A percentile compares a stretch with the other conserved stretches of the same genome.
phyloP scores from a whole-genome alignment of 2,113 vertebrate species.

The Oenanthe melanoleuca region DNA sequence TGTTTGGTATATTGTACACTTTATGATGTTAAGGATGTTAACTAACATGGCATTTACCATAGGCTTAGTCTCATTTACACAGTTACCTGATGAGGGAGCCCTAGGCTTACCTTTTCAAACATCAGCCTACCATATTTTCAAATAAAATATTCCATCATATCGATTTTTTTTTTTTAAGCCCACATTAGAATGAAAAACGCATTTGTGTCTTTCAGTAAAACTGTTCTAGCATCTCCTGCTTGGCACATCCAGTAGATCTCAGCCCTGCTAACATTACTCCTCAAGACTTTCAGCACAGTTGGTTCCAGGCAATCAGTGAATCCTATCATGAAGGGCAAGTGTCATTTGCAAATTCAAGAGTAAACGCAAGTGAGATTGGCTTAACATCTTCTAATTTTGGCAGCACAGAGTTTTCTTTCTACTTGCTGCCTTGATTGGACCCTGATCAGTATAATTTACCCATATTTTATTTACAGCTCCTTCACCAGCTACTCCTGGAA shows the following conservation, averaged over 20 bases:
- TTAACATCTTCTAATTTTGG: background rate
- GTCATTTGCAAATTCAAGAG: background rate
- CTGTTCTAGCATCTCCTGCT: background rate
- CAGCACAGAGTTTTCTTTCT: background rate
- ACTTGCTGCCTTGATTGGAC: background rate
- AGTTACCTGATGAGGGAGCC: slow-evolving; percentile 54
- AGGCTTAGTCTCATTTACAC: background rate
- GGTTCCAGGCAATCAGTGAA: background rate
- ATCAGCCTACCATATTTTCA: background rate
- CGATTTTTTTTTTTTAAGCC: background rate
- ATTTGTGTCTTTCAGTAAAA: background rate
- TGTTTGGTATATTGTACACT: background rate
- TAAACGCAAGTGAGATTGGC: background rate
- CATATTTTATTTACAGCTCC: background rate
- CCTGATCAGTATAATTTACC: background rate
- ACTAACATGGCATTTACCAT: background rate
- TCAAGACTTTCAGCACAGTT: background rate
- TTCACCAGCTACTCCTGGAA: background rate
- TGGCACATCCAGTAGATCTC: background rate
- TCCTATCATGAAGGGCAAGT: background rate
- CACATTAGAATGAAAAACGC: background rate
- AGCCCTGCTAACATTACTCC: background rate
- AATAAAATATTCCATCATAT: background rate
- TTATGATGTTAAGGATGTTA: background rate
- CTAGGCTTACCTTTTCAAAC: slow-evolving; percentile 2